A percentile compares a stretch with the other conserved stretches of the same genome.
Conservation (phyloP, 2,888 invertebrate species). For the Liodrosophila aerea region DNA sequence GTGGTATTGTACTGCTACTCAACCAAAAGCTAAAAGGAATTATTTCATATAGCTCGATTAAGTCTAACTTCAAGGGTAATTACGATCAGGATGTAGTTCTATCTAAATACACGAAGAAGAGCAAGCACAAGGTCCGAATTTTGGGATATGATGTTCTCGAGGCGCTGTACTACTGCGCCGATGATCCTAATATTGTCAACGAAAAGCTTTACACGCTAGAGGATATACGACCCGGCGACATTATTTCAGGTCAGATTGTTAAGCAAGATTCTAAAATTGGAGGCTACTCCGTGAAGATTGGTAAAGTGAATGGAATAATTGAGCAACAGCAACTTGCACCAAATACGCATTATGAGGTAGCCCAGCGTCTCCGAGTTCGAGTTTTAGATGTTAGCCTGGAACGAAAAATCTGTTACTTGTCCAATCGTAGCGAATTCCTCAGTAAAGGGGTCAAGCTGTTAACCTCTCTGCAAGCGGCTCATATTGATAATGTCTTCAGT, state of each 20-base stretch:
- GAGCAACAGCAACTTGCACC: conserved; percentile 84
- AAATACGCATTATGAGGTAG: conserved; percentile 84
- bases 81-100: conserved; percentile 81
- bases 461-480: conserved; percentile 83
- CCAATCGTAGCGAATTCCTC: conserved; percentile 87
- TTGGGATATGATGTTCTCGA: conserved; percentile 87
- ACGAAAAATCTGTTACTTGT: conserved; percentile 84
- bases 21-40: conserved; percentile 79
- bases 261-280: conserved; percentile 83
- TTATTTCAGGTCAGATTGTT: conserved; percentile 84
- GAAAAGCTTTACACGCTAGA: conserved; percentile 84
- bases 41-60: conserved; percentile 78
- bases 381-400: conserved; percentile 84
- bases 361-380: conserved; percentile 85
- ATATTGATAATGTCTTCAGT: conserved; percentile 81
- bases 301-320: conserved; percentile 84
- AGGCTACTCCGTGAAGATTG: conserved; percentile 84
- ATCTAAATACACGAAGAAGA: conserved; percentile 79
- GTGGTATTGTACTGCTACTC: conserved; percentile 81
- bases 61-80: conserved; percentile 77
- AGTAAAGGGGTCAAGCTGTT: conserved; percentile 84
- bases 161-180: conserved; percentile 87
- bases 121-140: conserved; percentile 84
- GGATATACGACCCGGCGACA: conserved; percentile 84
- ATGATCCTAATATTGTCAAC: conserved; percentile 84